Evolutionary conservation across 1,140 invertebrate species (phyloP), one percentile per base, ranked within the genome.

Genomic region (Battus philenor): DNA sequence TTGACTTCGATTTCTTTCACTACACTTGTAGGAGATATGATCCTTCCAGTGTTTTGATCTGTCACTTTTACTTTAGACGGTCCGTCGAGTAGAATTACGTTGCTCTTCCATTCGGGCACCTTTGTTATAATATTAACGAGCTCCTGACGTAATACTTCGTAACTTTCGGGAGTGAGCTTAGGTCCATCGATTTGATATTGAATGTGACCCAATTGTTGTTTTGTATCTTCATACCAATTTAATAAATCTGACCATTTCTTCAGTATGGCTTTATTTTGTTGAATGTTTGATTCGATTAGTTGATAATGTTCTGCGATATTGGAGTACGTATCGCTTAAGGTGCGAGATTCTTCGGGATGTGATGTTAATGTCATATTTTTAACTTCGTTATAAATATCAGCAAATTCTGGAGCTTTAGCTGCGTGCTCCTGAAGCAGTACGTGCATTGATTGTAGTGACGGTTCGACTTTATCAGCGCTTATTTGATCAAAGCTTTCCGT

Each of bases 161-260:
- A 86, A 55, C 91, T 91, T 44, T 90, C 88, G 1, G 91, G 86
- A 1, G 87, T 88, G 30, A 89, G 90, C 81, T 92, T 94, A 50
- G 87, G 90, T 6, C 93, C 90, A 34, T 94, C 91, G 6, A 94
- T 77, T 76, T 95, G 92, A 59, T 94, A 93, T 61, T 94, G 91
- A 24, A 93, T 88, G 55, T 96, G 93, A 45, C 90, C 90, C 34
- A 97, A 68, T 61, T 95, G 93, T 56, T 93, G 92, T 46, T 90
- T 90, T n/a, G 92, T 90, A 50, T 96, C 94, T 50, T 92, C 89
- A 52, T 93, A 90, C 93, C 94, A 96, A 46, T 91, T 92, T 8
- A 95, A 68, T 15, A 97, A 87, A 54, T 95, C 93, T 1, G 89
- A 89, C 94, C 95, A 97, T 53, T 94, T 94, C 69, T 96, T 91